Percentiles rank a stretch among this genome's conserved stretches.
These are phyloP conservation scores for Bufo bufo DNA, from an alignment of 2,113 vertebrate species.

Conservation along the genomic window DNA sequence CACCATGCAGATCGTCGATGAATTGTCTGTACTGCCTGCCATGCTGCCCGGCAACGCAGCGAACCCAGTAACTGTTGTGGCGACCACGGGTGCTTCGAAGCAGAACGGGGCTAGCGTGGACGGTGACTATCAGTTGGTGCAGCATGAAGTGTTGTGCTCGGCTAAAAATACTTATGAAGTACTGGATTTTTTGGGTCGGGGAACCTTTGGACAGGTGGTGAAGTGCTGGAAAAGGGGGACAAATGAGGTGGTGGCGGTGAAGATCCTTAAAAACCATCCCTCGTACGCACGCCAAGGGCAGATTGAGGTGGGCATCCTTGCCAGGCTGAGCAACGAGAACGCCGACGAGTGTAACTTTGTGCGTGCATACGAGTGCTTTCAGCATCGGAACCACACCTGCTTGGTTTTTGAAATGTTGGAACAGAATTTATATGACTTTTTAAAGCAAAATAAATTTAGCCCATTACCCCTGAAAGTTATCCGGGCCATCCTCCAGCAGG, in stretches of 20 bases:
- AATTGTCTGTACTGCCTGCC: slow-evolving; percentile 93
- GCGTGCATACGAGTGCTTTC: slow-evolving; percentile 96
- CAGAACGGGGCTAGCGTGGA: slow-evolving; percentile 81
- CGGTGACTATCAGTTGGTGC: slow-evolving; percentile 96
- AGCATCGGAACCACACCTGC: slow-evolving; percentile 96
- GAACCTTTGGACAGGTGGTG: slow-evolving; percentile 97
- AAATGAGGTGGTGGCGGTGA: slow-evolving; percentile 93
- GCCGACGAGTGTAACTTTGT: slow-evolving; percentile 98
- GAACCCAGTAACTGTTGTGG: slow-evolving; percentile 84
- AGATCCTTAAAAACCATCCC: slow-evolving; percentile 98
- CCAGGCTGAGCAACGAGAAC: slow-evolving; percentile 93
- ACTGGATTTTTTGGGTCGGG: slow-evolving; percentile 95
- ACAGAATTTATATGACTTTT: slow-evolving; percentile 97
- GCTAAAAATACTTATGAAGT: slow-evolving; percentile 98
- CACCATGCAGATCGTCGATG: slow-evolving; percentile 98
- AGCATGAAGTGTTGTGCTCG: slow-evolving; percentile 95
- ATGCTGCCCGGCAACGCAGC: slow-evolving; percentile 94
- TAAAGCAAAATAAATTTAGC: slow-evolving; percentile 99
- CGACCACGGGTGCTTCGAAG: slow-evolving; percentile 76
- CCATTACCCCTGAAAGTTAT: slow-evolving; percentile 97
- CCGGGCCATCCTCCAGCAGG: slow-evolving; percentile 96
- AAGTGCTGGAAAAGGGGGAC: slow-evolving; percentile 99
- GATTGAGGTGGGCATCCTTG: slow-evolving; percentile 97
- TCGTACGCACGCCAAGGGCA: slow-evolving; percentile 97
- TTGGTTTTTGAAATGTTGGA: slow-evolving; percentile 99